Conservation (phyloP, 2,888 invertebrate genomes). For the Dione vanillae region DNA sequence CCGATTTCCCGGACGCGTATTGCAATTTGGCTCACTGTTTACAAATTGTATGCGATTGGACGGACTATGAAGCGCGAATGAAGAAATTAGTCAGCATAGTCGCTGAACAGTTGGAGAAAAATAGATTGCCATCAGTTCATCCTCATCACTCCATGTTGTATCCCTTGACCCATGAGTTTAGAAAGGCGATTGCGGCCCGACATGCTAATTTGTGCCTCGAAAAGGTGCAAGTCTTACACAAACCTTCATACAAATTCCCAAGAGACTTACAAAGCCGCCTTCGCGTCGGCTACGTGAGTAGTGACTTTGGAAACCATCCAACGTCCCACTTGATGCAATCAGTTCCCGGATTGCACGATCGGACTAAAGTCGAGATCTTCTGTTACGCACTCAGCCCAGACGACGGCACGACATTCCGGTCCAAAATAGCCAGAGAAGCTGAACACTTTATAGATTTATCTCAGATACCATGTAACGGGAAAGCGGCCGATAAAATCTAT, state of each 20-base stretch:
- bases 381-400: conserved; percentile 97
- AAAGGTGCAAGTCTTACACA: conserved; percentile 97
- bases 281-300: conserved; percentile 98
- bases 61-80: conserved; percentile 98
- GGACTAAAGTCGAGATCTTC: conserved; percentile 93
- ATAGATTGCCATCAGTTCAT: conserved; percentile 98
- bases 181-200: conserved; percentile 97
- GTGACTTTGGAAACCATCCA: conserved; percentile 99
- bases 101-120: conserved; percentile 98
- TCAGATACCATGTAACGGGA: conserved; percentile 96
- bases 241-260: conserved; percentile 92
- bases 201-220: conserved; percentile 99
- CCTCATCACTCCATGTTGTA: conserved; percentile 99
- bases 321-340: conserved; percentile 99
- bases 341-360: conserved; percentile 97
- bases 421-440: conserved; percentile 96
- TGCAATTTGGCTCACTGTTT: conserved; percentile 99
- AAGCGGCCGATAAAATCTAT: conserved; percentile 98
- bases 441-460: conserved; percentile 99
- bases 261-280: conserved; percentile 89
- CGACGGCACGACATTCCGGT: conserved; percentile 98
- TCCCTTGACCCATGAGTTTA: conserved; percentile 96
- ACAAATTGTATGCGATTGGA: conserved; percentile 99
- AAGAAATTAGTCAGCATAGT: conserved; percentile 98
- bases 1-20: conserved; percentile 99